Percentiles rank a stretch among this genome's conserved stretches.
These are phyloP conservation scores for Cheilosia vernalis DNA, from an alignment of 2,888 invertebrate genomes.

Conservation along the genomic window DNA sequence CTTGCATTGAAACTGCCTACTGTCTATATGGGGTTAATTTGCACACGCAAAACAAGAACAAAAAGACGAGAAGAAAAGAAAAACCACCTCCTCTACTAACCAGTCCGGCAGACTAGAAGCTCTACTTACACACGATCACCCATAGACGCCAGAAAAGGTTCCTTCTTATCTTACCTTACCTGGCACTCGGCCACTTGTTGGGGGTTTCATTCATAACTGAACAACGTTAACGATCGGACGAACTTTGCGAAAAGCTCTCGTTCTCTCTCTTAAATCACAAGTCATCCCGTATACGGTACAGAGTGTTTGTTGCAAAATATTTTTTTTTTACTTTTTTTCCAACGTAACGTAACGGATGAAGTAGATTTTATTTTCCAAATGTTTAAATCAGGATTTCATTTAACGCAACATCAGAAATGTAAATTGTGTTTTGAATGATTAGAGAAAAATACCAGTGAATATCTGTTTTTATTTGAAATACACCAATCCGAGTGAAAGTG, in stretches of 20 bases:
- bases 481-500: constrained; percentile 51
- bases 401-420: constrained; percentile 8
- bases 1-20: constrained; percentile 22
- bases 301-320: constrained; percentile 45
- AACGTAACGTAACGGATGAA: constrained; percentile 71
- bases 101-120: constrained; percentile 53
- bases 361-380: constrained; percentile 55
- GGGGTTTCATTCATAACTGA: constrained; percentile 83
- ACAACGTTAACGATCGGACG: constrained; percentile 82
- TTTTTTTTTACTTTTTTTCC: constrained; percentile 5
- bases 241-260: constrained; percentile 77
- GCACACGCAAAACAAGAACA: constrained; percentile 25
- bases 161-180: constrained; percentile 78
- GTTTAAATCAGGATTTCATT: constrained; percentile 32
- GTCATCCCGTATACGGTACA: constrained; percentile 66
- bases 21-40: constrained; percentile 37
- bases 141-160: constrained; percentile 57
- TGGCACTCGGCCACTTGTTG: constrained; percentile 78
- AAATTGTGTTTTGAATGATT: constrained; percentile 38
- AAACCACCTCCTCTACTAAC: constrained; percentile 30
- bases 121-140: constrained; percentile 20
- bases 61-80: background rate
- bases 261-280: constrained; percentile 69
- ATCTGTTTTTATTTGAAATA: background rate
- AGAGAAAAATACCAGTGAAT: constrained; percentile 7